Evolutionary conservation across 2,113 vertebrate genomes (phyloP).

Genomic region (Neomonachus schauinslandi): DNA sequence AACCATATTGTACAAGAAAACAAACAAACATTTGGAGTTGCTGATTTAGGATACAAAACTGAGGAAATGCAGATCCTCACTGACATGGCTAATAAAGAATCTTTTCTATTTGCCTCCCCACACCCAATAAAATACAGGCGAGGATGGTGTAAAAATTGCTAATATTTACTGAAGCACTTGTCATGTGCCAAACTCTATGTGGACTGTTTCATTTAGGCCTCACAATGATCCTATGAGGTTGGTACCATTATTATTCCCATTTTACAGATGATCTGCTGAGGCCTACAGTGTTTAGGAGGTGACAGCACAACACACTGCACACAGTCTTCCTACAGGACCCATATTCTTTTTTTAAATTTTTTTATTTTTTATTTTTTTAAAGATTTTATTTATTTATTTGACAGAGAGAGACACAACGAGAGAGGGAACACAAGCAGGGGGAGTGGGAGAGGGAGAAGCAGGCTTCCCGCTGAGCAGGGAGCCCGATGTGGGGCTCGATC

Average conservation of each 20-base stretch:
- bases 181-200: neutral
- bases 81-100: neutral
- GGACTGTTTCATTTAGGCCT: neutral
- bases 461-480: accelerated
- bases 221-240: neutral
- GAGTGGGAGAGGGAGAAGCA: neutral
- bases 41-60: neutral
- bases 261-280: neutral
- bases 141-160: neutral
- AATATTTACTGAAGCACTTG: neutral
- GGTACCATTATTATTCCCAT: neutral
- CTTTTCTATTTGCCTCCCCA: neutral
- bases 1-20: neutral
- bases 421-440: neutral
- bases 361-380: too few species aligned
- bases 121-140: neutral
- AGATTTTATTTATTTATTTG: neutral
- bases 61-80: neutral
- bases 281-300: neutral
- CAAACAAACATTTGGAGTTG: neutral
- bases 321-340: neutral
- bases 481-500: neutral
- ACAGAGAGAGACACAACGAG: neutral
- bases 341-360: neutral
- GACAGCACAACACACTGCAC: neutral